Evolutionary conservation across 2,888 invertebrate species (phyloP).

Genomic region (Tineola bisselliella): DNA sequence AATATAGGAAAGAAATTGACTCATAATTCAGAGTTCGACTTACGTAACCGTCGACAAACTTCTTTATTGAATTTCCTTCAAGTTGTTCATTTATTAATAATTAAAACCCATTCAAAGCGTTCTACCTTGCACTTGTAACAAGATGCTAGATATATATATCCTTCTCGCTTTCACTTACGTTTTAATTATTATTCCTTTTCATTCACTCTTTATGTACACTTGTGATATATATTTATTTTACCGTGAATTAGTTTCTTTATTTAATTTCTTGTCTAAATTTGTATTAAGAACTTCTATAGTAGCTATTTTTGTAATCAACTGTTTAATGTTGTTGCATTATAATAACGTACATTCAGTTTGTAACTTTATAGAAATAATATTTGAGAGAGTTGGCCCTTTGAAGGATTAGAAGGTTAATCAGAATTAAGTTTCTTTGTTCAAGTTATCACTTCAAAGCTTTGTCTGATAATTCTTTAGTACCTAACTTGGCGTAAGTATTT

Average conservation of each 20-base stretch:
- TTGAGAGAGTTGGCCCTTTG: background rate
- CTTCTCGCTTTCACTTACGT: too few species aligned
- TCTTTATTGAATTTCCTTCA: background rate
- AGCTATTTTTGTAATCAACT: too few species aligned
- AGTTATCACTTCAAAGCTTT: background rate
- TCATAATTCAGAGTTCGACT: background rate
- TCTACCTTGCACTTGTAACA: background rate
- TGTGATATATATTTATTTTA: too few species aligned
- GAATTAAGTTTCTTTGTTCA: background rate
- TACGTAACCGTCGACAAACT: background rate
- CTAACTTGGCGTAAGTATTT: too few species aligned
- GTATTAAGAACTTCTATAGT: too few species aligned
- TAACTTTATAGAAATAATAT: background rate
- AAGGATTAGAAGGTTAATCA: background rate
- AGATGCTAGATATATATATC: too few species aligned
- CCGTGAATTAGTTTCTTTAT: too few species aligned
- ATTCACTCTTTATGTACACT: too few species aligned
- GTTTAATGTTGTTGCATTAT: too few species aligned
- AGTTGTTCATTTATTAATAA: background rate
- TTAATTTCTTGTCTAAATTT: too few species aligned
- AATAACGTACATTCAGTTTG: too few species aligned
- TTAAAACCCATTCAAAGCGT: background rate
- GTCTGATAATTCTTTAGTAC: background rate
- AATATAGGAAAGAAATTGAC: background rate
- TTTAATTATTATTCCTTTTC: too few species aligned